phyloP scores from a whole-genome alignment of 1,140 invertebrate species.

The Lethrus apterus region DNA sequence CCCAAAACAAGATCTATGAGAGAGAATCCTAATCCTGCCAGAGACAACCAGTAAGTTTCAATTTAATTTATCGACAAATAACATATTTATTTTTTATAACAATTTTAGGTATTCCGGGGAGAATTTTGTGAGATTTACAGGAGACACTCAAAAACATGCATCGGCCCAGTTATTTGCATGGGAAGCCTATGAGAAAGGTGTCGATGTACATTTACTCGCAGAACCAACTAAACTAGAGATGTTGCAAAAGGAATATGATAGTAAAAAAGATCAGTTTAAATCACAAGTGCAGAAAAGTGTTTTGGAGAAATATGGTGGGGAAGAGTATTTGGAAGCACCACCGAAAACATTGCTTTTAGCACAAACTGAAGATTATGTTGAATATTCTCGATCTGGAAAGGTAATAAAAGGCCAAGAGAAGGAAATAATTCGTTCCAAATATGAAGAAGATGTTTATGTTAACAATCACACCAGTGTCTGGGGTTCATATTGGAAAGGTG shows the following conservation, averaged over 20 bases:
- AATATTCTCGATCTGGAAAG: constrained; percentile 92
- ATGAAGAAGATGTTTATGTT: constrained; percentile 89
- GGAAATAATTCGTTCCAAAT: constrained; percentile 75
- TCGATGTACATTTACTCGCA: constrained; percentile 93
- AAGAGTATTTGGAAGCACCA: constrained; percentile 82
- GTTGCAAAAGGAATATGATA: constrained; percentile 82
- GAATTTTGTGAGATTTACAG: constrained; percentile 90
- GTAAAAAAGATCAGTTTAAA: constrained; percentile 84
- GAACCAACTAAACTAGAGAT: constrained; percentile 96
- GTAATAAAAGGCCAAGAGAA: constrained; percentile 80
- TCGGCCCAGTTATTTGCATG: constrained; percentile 95
- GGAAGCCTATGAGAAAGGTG: constrained; percentile 89
- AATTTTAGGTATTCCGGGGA: constrained; percentile 91
- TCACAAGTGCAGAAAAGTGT: constrained; percentile 64
- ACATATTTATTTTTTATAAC: constrained; percentile 8
- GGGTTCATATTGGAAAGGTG: constrained; percentile 91
- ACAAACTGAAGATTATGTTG: constrained; percentile 93
- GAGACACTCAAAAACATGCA: constrained; percentile 87
- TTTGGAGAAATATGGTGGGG: constrained; percentile 83
- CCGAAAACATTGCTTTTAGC: constrained; percentile 81
- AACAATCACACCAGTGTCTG: constrained; percentile 93
- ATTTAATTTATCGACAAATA: constrained; percentile 6
- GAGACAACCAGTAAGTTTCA: constrained; percentile 14
- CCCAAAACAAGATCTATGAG: constrained; percentile 98
- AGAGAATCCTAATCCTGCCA: constrained; percentile 89